Percentiles rank a stretch among this genome's conserved stretches.
Evolutionary conservation across 2,797 vertebrate species (phyloP).

Genomic region (Bothrops alternatus): DNA sequence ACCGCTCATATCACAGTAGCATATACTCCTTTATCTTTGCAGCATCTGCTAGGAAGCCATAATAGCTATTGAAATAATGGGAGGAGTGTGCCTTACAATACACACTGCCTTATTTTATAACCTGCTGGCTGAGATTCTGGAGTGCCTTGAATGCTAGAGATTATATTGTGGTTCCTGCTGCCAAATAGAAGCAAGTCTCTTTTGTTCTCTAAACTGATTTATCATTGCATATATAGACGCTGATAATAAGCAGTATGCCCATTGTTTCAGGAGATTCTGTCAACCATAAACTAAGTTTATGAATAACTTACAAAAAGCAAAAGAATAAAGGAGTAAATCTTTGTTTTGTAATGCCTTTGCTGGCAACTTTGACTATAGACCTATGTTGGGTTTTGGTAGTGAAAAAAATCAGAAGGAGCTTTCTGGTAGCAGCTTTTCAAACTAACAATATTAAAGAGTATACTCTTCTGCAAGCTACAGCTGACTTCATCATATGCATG

Average conservation of each 20-base stretch:
- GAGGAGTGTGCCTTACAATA: conserved; percentile 29
- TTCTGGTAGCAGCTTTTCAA: neutral
- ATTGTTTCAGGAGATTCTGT: neutral
- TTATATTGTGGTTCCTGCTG: conserved; percentile 25
- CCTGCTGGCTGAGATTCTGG: conserved; percentile 39
- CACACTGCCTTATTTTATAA: conserved; percentile 15
- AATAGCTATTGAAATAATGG: conserved; percentile 40
- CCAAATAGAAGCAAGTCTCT: conserved; percentile 32
- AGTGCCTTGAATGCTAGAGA: neutral
- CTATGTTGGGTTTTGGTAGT: neutral
- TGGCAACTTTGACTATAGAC: neutral
- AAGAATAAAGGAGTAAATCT: neutral
- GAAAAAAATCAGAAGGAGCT: neutral
- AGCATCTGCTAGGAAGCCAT: conserved; percentile 46
- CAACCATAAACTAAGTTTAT: neutral
- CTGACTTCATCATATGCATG: neutral
- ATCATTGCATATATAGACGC: neutral
- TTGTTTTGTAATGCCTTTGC: neutral
- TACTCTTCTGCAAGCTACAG: neutral
- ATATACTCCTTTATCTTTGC: conserved; percentile 54
- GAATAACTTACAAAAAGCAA: neutral
- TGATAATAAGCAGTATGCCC: neutral
- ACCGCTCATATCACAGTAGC: conserved; percentile 12
- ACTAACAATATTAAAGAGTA: neutral
- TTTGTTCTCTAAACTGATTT: conserved; percentile 25